A percentile compares a stretch with the other conserved stretches of the same genome.
phyloP scores from a whole-genome alignment of 2,888 invertebrate genomes.

The Diarsia mendica region DNA sequence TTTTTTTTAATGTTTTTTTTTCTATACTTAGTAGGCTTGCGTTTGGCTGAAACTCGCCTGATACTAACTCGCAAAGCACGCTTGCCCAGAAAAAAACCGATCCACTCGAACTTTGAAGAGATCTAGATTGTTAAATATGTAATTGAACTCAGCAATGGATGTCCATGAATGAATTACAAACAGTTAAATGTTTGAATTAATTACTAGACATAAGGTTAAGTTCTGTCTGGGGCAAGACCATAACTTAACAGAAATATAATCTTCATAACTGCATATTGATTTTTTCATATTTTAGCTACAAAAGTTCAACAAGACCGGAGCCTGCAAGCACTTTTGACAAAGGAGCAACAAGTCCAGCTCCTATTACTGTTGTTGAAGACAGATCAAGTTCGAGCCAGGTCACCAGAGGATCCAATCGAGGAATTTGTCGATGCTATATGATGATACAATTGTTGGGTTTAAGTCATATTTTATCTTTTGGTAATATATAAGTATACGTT shows the following conservation, averaged over 20 bases:
- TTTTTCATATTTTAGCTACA: conserved; percentile 6
- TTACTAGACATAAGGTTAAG: neutral
- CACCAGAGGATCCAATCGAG: too few relatives aligned
- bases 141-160: conserved; percentile 2
- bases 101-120: neutral
- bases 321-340: too few relatives aligned
- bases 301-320: too few relatives aligned
- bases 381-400: too few relatives aligned
- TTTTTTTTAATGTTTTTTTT: too few relatives aligned
- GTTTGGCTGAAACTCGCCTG: neutral
- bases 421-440: too few relatives aligned
- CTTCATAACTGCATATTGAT: neutral
- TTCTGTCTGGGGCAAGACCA: conserved; percentile 14
- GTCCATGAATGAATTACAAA: neutral
- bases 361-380: too few relatives aligned
- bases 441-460: conserved; percentile 5
- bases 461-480: too few relatives aligned
- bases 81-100: neutral
- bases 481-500: too few relatives aligned
- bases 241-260: neutral
- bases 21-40: too few relatives aligned
- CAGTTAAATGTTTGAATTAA: conserved; percentile 22
- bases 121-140: neutral
- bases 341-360: too few relatives aligned
- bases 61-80: neutral